phyloP scores from a whole-genome alignment of 2,888 invertebrate species.

The Folsomia manolachei region DNA sequence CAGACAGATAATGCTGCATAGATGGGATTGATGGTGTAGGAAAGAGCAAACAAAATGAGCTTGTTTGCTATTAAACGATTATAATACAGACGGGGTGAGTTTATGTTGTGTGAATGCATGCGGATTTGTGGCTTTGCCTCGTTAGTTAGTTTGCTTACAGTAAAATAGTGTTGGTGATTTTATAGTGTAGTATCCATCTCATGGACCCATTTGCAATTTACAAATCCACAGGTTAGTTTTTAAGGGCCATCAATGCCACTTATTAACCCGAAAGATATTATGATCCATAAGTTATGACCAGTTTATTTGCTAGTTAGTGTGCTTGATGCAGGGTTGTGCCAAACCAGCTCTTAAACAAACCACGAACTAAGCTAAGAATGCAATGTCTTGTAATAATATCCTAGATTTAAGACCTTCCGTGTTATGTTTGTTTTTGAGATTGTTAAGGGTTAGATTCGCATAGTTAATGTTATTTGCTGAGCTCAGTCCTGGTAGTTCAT shows the following conservation, averaged over 20 bases:
- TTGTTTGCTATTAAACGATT: not conserved
- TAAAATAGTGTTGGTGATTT: too few species aligned
- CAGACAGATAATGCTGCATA: not conserved
- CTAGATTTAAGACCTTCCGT: not conserved
- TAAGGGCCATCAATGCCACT: conserved; percentile 18
- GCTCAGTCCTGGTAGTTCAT: not conserved
- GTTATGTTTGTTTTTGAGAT: not conserved
- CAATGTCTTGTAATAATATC: not conserved
- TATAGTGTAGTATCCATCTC: not conserved
- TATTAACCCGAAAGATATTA: conserved; percentile 15
- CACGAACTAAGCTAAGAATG: too few species aligned
- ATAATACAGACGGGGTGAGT: not conserved
- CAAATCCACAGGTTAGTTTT: conserved; percentile 18
- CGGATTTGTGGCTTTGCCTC: not conserved
- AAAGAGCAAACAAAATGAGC: not conserved
- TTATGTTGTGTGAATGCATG: not conserved
- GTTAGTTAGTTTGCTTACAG: not conserved
- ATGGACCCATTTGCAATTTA: conserved; percentile 5
- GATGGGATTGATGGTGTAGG: too few species aligned
- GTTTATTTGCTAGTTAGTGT: conserved; percentile 4
- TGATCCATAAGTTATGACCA: conserved; percentile 20
- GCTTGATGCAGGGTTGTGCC: too few species aligned
- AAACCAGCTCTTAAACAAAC: not conserved
- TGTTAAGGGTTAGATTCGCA: too few species aligned
- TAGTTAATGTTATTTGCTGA: too few species aligned